These are phyloP conservation scores for Nanorana parkeri DNA, from an alignment of 2,113 vertebrate genomes.

Conservation along the genomic window DNA sequence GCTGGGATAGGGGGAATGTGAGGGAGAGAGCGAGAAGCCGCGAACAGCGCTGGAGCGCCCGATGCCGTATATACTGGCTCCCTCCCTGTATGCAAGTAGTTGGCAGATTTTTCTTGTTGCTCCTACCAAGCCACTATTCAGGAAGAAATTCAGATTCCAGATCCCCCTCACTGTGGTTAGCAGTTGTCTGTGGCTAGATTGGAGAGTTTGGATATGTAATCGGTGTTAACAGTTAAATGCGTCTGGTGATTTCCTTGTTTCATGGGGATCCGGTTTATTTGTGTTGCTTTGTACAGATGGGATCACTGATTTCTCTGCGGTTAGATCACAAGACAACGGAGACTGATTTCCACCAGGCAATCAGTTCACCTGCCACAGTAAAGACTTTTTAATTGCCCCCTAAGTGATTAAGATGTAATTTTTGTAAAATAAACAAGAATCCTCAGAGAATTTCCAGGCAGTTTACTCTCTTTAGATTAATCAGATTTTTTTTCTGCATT, in stretches of 20 bases:
- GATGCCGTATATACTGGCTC: no score
- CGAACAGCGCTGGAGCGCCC: no score
- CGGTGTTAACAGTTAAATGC: no score
- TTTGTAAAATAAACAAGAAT: conserved; percentile 29
- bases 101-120: no score
- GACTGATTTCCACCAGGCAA: conserved; percentile 1
- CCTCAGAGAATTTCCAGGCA: not conserved
- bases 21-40: no score
- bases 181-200: no score
- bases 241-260: not conserved
- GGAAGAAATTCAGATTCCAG: no score
- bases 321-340: not conserved
- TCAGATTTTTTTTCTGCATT: not conserved
- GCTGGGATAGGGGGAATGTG: no score
- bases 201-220: not conserved
- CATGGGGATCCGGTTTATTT: not conserved
- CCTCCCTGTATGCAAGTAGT: no score
- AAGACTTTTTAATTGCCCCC: conserved; percentile 39
- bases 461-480: not conserved
- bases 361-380: not conserved
- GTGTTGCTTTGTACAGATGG: conserved; percentile 1
- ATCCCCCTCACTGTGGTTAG: no score
- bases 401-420: not conserved
- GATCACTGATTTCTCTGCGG: conserved; percentile 29
- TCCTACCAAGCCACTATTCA: no score